Conservation (phyloP, 2,888 invertebrate genomes). For the Apotomis betuletana region DNA sequence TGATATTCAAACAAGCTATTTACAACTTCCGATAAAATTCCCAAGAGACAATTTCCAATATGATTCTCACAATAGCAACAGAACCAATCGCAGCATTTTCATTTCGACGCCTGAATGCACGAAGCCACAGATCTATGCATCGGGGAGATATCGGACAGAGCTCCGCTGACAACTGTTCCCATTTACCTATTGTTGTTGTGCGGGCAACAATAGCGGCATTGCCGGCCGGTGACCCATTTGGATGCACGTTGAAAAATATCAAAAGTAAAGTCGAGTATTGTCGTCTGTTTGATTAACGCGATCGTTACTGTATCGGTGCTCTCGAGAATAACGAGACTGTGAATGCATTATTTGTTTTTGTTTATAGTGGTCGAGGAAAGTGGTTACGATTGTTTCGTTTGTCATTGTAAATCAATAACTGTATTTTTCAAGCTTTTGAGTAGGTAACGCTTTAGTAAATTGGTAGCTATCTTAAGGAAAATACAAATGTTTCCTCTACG, state of each 20-base stretch:
- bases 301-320: slow-evolving; percentile 29
- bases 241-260: slow-evolving; percentile 55
- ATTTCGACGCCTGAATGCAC: slow-evolving; percentile 61
- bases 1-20: background rate
- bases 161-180: slow-evolving; percentile 67
- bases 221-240: slow-evolving; percentile 58
- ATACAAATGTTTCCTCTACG: too few species aligned
- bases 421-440: too few species aligned
- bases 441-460: too few species aligned
- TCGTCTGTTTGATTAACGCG: slow-evolving; percentile 39
- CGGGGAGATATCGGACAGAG: slow-evolving; percentile 72
- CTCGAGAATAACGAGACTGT: slow-evolving; percentile 15
- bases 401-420: too few species aligned
- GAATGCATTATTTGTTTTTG: background rate
- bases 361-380: background rate
- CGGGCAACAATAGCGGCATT: slow-evolving; percentile 54
- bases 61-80: slow-evolving; percentile 44
- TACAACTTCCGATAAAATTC: slow-evolving; percentile 16
- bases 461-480: too few species aligned
- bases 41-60: slow-evolving; percentile 36
- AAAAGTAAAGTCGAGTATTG: slow-evolving; percentile 52
- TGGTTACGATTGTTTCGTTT: too few species aligned
- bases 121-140: slow-evolving; percentile 70
- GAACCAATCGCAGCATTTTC: slow-evolving; percentile 57
- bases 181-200: slow-evolving; percentile 66